Percentiles rank a stretch among this genome's conserved stretches.
These are phyloP conservation scores for Holocentrus rufus DNA, from an alignment of 2,797 vertebrate genomes.

Conservation along the genomic window DNA sequence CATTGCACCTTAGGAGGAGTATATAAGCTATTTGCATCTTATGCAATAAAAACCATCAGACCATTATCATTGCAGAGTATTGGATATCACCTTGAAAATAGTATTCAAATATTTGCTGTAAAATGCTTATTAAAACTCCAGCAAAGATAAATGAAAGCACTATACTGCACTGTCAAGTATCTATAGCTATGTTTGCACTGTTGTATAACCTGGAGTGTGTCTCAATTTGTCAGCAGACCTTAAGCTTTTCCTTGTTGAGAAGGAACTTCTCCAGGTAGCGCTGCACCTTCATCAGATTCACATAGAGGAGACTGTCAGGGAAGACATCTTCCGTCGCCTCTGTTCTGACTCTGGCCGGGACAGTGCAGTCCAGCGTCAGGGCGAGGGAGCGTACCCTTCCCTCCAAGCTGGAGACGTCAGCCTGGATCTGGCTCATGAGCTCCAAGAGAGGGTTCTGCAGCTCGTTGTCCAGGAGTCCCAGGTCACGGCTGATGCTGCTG, in stretches of 20 bases:
- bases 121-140: background rate
- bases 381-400: conserved; percentile 52
- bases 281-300: conserved; percentile 61
- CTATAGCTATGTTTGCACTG: background rate
- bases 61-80: too few species aligned
- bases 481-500: conserved; percentile 52
- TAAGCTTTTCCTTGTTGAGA: conserved; percentile 67
- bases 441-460: conserved; percentile 42
- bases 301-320: conserved; percentile 51
- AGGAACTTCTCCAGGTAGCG: conserved; percentile 68
- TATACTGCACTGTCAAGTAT: background rate
- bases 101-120: too few species aligned
- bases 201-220: too few species aligned
- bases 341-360: conserved; percentile 15
- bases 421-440: conserved; percentile 63
- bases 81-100: too few species aligned
- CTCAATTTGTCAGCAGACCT: conserved; percentile 64
- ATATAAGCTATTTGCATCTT: background rate
- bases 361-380: conserved; percentile 43
- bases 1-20: background rate
- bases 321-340: background rate
- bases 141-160: background rate
- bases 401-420: conserved; percentile 68
- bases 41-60: background rate
- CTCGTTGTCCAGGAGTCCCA: conserved; percentile 54